Evolutionary conservation across 1,140 invertebrate genomes (phyloP), one percentile per base, ranked within the genome.

Genomic region (Lepidurus arcticus): DNA sequence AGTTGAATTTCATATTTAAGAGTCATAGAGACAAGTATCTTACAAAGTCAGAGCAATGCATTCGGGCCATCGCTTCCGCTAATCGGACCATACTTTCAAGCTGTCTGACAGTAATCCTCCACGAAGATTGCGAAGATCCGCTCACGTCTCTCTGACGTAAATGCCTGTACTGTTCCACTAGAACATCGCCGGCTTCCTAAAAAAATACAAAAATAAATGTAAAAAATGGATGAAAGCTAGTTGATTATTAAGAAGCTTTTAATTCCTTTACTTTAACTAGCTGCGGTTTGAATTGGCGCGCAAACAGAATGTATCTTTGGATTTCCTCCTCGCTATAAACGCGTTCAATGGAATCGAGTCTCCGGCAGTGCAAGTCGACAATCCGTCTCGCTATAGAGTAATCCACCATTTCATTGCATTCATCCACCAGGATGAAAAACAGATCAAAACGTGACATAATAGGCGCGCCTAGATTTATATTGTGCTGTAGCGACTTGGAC

Each of bases 391-490:
- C 98, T 80, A 99, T 98, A 0, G 95, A 95, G 84, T 96, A 98
- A 86, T 99, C 97, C 1, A 94, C 90, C 81, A 95, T 91, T 86
- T 97, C 95, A 85, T 96, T 97, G 82, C 93, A 94, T 84, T 98
- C 95, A 85, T 98, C 96, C 6, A 99, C 92, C 0, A 99, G 87
- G 82, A 99, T 96, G 86, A 99, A 99, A 86, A 99, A 99, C 0
- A 99, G 86, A 88, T 99, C 98, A 85, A 99, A 99, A 83, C 98
- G 89, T 0, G 98, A 99, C 97, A 99, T 99, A 82, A 99, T 99
- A 0, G 98, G 98, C 0, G 97, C 96, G 1, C 94, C 92, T 10
- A 99, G 86, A 2, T 91, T 88, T 1, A 99, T 93, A 85, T 99
- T 99, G 83, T 99, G 95, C 81, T 97, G 93, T 1, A 99, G 86